Evolutionary conservation across 2,888 invertebrate genomes (phyloP), one percentile per base, ranked within the genome.

Genomic region (Neuroscelio doddi): DNA sequence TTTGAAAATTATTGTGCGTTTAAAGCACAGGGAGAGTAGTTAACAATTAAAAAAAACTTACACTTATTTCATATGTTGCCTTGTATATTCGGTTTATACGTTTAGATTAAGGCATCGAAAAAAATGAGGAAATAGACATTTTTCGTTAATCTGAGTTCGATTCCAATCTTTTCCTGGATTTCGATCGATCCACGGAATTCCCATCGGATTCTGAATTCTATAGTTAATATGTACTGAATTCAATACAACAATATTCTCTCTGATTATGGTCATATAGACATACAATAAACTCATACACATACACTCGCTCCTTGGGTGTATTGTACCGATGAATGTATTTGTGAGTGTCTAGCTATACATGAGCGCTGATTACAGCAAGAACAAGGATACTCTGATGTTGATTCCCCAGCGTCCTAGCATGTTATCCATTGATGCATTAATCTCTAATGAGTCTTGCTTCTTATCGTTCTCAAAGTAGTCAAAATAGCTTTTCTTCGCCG

Each of bases 351-450:
- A n/a, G n/a, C n/a, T n/a, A n/a, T n/a, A n/a, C n/a, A n/a, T n/a
- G n/a, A n/a, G n/a, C 53, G 51, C 52, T 66, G 65, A 66, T 66
- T 66, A 53, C 57, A 26, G 21, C 58, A 50, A 49, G 61, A 62
- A 62, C 61, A 53, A 50, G 61, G 50, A 50, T 27, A 49, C 49
- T 39, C 52, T 27, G 26, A 15, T 52, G 45, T 39, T 30, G 51
- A 26, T 49, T 39, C 39, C 39, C 32, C 27, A 46, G 44, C 27
- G 59, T 46, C 29, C 38, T 26, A 42, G 49, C 36, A 46, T 34
- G 27, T 30, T 51, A 38, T 21, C 51, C 56, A 57, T 47, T 50
- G 46, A 50, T 45, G 46, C 64, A 50, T 46, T 64, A 58, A 55
- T 58, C 58, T 53, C 42, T 58, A 64, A 64, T 53, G 64, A 58